phyloP scores from a whole-genome alignment of 2,888 invertebrate species.

The Bellardia pandia region DNA sequence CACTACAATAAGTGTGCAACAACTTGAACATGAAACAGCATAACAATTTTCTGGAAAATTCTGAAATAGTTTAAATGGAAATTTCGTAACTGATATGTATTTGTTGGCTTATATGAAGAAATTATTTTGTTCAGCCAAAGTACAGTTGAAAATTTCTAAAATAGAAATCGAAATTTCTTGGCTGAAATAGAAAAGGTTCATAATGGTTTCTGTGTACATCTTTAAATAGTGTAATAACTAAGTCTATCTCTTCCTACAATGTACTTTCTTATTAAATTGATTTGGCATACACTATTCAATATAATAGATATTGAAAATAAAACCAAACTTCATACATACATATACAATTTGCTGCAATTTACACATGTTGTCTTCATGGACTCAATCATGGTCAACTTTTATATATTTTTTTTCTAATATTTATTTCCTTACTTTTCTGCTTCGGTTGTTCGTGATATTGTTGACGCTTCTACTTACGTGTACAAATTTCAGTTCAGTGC shows the following conservation, averaged over 20 bases:
- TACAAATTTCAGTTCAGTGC: conserved; percentile 7
- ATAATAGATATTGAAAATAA: background rate
- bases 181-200: no score
- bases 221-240: background rate
- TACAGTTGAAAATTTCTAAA: background rate
- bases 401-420: conserved; percentile 22
- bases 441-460: conserved; percentile 9
- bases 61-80: no score
- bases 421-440: conserved; percentile 8
- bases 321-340: background rate
- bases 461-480: background rate
- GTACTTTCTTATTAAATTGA: conserved; percentile 3
- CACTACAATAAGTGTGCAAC: background rate
- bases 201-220: no score
- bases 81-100: no score
- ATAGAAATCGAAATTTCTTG: no score
- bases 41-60: no score
- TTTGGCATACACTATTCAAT: background rate
- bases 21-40: no score
- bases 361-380: conserved; percentile 34
- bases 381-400: conserved; percentile 1
- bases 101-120: no score
- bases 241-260: background rate
- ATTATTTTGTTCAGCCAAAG: no score
- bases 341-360: conserved; percentile 31